A percentile compares a stretch with the other conserved stretches of the same genome.
These are phyloP conservation scores for Epistrophe grossulariae DNA, from an alignment of 2,888 invertebrate genomes.

Conservation along the genomic window DNA sequence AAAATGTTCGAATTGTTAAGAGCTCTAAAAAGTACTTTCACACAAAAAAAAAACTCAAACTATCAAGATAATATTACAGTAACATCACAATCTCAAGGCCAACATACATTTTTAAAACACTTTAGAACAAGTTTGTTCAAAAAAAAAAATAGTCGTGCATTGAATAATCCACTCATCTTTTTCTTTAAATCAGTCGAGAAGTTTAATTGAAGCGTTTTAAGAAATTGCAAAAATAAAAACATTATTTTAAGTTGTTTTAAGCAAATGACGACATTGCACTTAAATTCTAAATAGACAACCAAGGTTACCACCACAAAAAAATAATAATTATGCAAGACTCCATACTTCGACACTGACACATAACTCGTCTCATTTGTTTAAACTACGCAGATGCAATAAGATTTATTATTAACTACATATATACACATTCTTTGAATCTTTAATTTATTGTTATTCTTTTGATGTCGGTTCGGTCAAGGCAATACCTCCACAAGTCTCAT, in stretches of 20 bases:
- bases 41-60: neutral
- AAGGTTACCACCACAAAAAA: constrained; percentile 48
- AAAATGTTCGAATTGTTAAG: neutral
- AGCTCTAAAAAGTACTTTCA: neutral
- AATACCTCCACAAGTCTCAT: constrained; percentile 74
- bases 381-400: constrained; percentile 46
- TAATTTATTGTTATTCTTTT: constrained; percentile 14
- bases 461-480: neutral
- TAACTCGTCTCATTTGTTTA: constrained; percentile 24
- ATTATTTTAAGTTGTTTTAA: constrained; percentile 10
- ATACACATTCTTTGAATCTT: constrained; percentile 24
- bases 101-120: neutral
- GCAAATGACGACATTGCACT: constrained; percentile 55
- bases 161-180: constrained; percentile 2
- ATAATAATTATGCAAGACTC: constrained; percentile 32
- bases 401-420: constrained; percentile 49
- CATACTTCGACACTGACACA: constrained; percentile 30
- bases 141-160: constrained; percentile 30
- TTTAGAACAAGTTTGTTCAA: constrained; percentile 13
- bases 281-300: constrained; percentile 26
- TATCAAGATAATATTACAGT: neutral
- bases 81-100: constrained; percentile 32
- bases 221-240: neutral
- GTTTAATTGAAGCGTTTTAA: constrained; percentile 25
- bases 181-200: neutral